Percentiles rank a stretch among this genome's conserved stretches.
These are phyloP conservation scores for Volucella zonaria DNA, from an alignment of 2,888 invertebrate genomes.

Conservation along the genomic window DNA sequence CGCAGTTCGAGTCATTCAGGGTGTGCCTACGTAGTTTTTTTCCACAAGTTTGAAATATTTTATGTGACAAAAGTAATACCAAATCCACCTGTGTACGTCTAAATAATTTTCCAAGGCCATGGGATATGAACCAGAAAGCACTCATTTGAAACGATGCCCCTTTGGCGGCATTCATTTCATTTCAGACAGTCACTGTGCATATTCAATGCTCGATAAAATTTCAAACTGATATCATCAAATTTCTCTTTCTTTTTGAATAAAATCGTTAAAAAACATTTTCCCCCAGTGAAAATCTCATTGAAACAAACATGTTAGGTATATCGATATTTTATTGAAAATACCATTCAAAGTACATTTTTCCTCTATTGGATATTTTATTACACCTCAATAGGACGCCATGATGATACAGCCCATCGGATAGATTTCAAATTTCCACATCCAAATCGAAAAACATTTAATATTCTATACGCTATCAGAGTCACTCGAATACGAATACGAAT, in stretches of 20 bases:
- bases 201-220: no score
- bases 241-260: constrained; percentile 18
- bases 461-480: constrained; percentile 32
- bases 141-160: no score
- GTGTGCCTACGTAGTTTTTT: no score
- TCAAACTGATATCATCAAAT: not conserved
- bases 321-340: constrained; percentile 42
- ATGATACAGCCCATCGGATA: not conserved
- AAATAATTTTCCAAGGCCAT: no score
- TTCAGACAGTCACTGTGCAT: no score
- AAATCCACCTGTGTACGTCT: no score
- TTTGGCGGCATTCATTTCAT: no score
- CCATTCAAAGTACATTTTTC: constrained; percentile 18
- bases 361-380: not conserved
- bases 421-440: constrained; percentile 28
- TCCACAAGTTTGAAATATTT: no score
- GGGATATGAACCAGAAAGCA: no score
- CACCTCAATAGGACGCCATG: no score
- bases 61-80: no score
- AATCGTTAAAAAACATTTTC: constrained; percentile 21
- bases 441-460: constrained; percentile 68
- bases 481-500: constrained; percentile 20
- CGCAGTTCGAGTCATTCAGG: no score
- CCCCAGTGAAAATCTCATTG: constrained; percentile 18
- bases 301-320: constrained; percentile 28